phyloP scores from a whole-genome alignment of 2,113 vertebrate species.

The Stigmatopora argus region DNA sequence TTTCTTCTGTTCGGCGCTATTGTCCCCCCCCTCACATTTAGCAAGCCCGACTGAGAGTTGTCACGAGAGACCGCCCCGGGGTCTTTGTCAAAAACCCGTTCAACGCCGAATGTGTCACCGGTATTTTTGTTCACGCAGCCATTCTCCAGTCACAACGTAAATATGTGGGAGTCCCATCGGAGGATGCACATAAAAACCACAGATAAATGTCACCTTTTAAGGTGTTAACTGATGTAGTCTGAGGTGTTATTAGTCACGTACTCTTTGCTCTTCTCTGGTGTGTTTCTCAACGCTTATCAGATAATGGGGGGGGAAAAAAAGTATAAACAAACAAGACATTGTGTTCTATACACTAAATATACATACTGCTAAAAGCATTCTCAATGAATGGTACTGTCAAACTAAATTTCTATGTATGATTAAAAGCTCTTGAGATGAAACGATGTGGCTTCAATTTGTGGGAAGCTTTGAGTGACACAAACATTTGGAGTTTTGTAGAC shows the following conservation, averaged over 20 bases:
- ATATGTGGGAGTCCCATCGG: slow-evolving; percentile 17
- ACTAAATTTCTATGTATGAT: slow-evolving; percentile 73
- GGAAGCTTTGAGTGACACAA: not conserved
- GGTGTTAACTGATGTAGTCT: slow-evolving; percentile 61
- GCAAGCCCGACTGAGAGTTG: slow-evolving; percentile 23
- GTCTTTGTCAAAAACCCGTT: slow-evolving; percentile 42
- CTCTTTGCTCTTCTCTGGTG: slow-evolving; percentile 58
- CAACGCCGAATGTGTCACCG: slow-evolving; percentile 31
- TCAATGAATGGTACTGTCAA: slow-evolving; percentile 73
- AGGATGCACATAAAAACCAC: slow-evolving; percentile 59
- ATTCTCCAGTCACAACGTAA: slow-evolving; percentile 29
- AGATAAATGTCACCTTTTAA: slow-evolving; percentile 57
- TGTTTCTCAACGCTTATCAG: slow-evolving; percentile 66
- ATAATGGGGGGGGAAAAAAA: slow-evolving; percentile 60
- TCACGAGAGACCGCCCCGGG: slow-evolving; percentile 26
- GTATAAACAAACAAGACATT: slow-evolving; percentile 35
- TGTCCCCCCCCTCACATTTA: slow-evolving; percentile 9
- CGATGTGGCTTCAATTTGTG: slow-evolving; percentile 29
- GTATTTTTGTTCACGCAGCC: slow-evolving; percentile 39
- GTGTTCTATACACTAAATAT: slow-evolving; percentile 71
- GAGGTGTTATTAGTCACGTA: slow-evolving; percentile 67
- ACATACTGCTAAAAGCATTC: slow-evolving; percentile 66
- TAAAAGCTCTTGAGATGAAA: slow-evolving; percentile 71
- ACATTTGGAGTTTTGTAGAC: not conserved
- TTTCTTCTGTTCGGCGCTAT: slow-evolving; percentile 28